phyloP scores from a whole-genome alignment of 2,888 invertebrate species.

The Ormyrus thymus region DNA sequence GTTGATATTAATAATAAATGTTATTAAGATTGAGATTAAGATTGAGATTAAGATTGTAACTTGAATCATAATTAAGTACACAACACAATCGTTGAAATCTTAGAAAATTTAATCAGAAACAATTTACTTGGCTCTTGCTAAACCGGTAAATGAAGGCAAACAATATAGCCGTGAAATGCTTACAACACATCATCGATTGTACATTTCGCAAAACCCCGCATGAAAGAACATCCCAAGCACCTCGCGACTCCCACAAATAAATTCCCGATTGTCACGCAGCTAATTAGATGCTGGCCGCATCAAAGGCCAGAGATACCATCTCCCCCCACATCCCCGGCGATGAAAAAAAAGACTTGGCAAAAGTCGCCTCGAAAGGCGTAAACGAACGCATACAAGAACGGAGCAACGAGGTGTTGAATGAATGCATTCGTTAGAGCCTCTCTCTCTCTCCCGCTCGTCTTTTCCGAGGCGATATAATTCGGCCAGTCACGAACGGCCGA shows the following conservation, averaged over 20 bases:
- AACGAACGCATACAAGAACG: background rate
- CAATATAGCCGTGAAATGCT: too few relatives aligned
- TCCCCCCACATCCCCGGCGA: too few relatives aligned
- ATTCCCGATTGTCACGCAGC: constrained; percentile 37
- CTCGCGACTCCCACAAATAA: constrained; percentile 1
- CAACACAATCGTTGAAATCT: too few relatives aligned
- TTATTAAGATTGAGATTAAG: too few relatives aligned
- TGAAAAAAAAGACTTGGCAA: background rate
- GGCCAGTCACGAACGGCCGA: constrained; percentile 29
- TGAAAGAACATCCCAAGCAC: background rate
- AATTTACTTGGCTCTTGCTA: too few relatives aligned
- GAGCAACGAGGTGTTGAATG: constrained; percentile 23
- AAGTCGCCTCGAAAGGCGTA: background rate
- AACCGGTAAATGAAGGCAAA: too few relatives aligned
- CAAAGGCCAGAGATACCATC: background rate
- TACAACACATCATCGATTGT: too few relatives aligned
- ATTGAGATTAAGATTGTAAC: too few relatives aligned
- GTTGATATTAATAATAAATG: too few relatives aligned
- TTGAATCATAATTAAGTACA: too few relatives aligned
- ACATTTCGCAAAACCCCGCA: too few relatives aligned
- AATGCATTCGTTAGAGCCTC: constrained; percentile 36
- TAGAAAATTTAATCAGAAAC: too few relatives aligned
- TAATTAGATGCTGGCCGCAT: constrained; percentile 23
- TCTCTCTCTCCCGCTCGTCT: constrained; percentile 19
- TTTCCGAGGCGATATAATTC: constrained; percentile 16